Evolutionary conservation across 1,140 invertebrate genomes (phyloP), one percentile per base, ranked within the genome.

Genomic region (Plodia interpunctella): DNA sequence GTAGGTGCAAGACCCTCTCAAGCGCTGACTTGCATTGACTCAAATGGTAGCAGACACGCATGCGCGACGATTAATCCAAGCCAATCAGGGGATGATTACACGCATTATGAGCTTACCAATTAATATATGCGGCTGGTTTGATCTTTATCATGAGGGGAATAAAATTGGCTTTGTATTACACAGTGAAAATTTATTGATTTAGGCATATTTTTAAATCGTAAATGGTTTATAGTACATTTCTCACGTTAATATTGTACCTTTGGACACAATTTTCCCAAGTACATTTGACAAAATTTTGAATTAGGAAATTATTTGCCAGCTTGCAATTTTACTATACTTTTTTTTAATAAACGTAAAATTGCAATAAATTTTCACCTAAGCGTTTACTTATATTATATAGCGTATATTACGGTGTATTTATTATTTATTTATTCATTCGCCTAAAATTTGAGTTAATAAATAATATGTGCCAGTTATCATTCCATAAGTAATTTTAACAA

Each of bases 1-100:
- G n/a, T n/a, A n/a, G n/a, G n/a, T n/a, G n/a, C n/a, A n/a, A n/a
- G n/a, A n/a, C n/a, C n/a, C n/a, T n/a, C 21, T 25, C 21, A 3
- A 25, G 2, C 2, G 21, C 6, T 25, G 21, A 25, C 21, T 78
- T 71, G 70, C 60, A 76, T 62, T 70, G 70, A 66, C 70, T 82
- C 70, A 70, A 80, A 78, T 84, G 75, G 83, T 82, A 83, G 83
- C 78, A 68, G 83, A 83, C 85, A 88, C 86, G 86, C 86, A 87
- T 87, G 77, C 77, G 59, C 78, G 58, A 71, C 82, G 83, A 84
- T 86, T 88, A 87, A 88, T 88, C 87, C 83, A 80, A 85, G 76
- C 83, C 86, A 87, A 88, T 88, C 83, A 87, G 78, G 75, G 72
- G 63, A 74, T 85, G 79, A 88, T 88, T 88, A 88, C 83, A 86